phyloP scores from a whole-genome alignment of 2,113 vertebrate genomes.

The Microtus montanus region DNA sequence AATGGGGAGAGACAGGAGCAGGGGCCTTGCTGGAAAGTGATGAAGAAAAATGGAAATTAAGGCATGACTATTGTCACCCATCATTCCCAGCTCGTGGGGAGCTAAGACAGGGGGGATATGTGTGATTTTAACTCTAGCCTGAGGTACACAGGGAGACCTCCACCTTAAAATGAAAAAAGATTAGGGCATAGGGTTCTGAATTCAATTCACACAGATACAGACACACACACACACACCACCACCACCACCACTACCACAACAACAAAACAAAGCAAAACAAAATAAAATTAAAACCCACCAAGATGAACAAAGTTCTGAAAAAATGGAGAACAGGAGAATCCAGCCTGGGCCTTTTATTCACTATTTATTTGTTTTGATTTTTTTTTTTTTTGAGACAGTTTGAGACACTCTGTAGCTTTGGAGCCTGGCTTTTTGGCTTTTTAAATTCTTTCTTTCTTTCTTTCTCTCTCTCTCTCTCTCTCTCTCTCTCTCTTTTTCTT shows the following conservation, averaged over 20 bases:
- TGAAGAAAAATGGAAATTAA: not conserved
- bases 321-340: too few relatives aligned
- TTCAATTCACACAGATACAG: not conserved
- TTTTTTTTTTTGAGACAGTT: too few relatives aligned
- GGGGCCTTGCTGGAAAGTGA: not conserved
- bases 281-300: not conserved
- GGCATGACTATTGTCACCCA: not conserved
- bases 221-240: too few relatives aligned
- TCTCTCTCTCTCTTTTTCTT: too few relatives aligned
- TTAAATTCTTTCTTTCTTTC: too few relatives aligned
- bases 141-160: not conserved
- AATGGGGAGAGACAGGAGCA: not conserved
- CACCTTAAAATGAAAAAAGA: not conserved
- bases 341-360: not conserved
- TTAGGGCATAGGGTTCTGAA: not conserved
- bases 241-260: too few relatives aligned
- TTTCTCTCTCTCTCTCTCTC: too few relatives aligned
- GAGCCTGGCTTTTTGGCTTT: too few relatives aligned
- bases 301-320: not conserved
- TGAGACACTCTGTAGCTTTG: too few relatives aligned
- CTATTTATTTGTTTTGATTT: too few relatives aligned
- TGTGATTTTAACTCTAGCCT: not conserved
- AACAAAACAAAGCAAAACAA: too few relatives aligned
- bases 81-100: not conserved
- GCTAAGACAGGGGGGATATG: not conserved